Evolutionary conservation across 2,888 invertebrate species (phyloP).

Genomic region (Archips crataeganus): DNA sequence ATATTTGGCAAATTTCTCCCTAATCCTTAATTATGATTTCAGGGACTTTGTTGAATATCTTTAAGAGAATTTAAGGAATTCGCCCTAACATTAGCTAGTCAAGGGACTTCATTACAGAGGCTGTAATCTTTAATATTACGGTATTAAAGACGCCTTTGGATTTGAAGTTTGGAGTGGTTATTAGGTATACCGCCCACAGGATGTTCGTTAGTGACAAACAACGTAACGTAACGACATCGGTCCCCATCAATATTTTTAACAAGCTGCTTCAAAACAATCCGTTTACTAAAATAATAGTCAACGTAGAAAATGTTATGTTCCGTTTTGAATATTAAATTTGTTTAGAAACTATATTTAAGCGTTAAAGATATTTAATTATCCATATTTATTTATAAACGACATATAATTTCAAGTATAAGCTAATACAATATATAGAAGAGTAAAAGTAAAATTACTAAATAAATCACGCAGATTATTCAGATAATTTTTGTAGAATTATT

Average conservation of each 20-base stretch:
- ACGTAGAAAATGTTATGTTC: not conserved
- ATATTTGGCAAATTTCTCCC: not conserved
- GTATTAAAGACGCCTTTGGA: not conserved
- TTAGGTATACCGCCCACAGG: conserved; percentile 10
- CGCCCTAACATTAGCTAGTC: conserved; percentile 5
- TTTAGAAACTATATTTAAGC: too few species aligned
- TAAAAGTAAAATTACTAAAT: not conserved
- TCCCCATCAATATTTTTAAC: not conserved
- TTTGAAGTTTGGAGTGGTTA: conserved; percentile 17
- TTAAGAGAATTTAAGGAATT: conserved; percentile 8
- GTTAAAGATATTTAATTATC: too few species aligned
- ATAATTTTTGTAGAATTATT: not conserved
- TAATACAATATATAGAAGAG: too few species aligned
- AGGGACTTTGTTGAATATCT: conserved; percentile 4
- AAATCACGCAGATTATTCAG: not conserved
- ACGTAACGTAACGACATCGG: not conserved
- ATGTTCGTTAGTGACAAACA: not conserved
- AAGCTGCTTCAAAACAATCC: not conserved
- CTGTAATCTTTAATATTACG: conserved; percentile 1
- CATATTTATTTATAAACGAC: too few species aligned
- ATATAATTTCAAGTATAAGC: too few species aligned
- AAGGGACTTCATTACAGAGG: conserved; percentile 17
- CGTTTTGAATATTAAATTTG: not conserved
- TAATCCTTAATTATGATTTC: conserved; percentile 16
- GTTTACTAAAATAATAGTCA: not conserved